A percentile compares a stretch with the other conserved stretches of the same genome.
phyloP scores from a whole-genome alignment of 2,797 vertebrate genomes.

The Phalanger gymnotis region DNA sequence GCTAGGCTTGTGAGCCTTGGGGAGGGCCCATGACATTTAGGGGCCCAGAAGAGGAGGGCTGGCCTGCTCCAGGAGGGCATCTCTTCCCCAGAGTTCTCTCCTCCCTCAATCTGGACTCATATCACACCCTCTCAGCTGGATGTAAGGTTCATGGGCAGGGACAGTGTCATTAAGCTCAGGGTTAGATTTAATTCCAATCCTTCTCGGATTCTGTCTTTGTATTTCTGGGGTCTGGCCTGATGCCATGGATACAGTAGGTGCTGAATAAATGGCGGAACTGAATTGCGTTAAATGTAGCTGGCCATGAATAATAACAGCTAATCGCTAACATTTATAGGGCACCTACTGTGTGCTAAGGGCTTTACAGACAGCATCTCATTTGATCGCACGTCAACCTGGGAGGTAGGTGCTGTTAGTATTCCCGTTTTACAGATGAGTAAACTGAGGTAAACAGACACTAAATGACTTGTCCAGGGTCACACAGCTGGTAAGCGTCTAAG shows the following conservation, averaged over 20 bases:
- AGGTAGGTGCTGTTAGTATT: no score
- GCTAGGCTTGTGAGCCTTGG: neutral
- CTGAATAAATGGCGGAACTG: neutral
- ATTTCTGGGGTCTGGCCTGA: neutral
- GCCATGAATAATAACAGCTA: no score
- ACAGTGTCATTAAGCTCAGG: neutral
- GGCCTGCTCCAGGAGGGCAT: neutral
- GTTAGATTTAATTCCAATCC: neutral
- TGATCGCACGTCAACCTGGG: no score
- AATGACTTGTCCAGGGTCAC: no score
- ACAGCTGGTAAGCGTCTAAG: no score
- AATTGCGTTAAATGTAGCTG: rapidly evolving
- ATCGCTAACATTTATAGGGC: no score
- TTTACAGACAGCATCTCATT: no score
- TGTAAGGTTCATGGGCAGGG: neutral
- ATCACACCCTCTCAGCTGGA: neutral
- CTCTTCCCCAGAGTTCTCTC: neutral
- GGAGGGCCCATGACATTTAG: neutral
- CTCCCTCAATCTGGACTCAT: neutral
- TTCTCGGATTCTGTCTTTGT: neutral
- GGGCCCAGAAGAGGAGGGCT: neutral
- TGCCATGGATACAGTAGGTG: neutral
- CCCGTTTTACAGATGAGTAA: no score
- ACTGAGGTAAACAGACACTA: no score
- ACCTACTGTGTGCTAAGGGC: no score